Conservation (phyloP, 53 echinoderm and acorn worm genomes). For the Crossaster papposus region DNA sequence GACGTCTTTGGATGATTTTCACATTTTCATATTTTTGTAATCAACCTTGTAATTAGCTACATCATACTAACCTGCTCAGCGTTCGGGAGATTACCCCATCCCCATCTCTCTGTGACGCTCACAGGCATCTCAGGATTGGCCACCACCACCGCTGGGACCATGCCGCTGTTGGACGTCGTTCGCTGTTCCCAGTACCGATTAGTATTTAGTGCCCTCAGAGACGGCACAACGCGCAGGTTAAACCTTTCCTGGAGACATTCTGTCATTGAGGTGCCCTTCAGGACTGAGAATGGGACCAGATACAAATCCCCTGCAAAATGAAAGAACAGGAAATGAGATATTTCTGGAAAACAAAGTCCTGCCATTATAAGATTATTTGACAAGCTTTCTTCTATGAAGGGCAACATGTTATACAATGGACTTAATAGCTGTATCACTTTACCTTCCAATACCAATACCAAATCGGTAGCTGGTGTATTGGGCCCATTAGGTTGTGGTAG, state of each 20-base stretch:
- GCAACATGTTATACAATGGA: not conserved
- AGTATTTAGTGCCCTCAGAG: conserved; percentile 78
- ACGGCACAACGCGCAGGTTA: conserved; percentile 90
- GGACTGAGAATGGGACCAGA: conserved; percentile 90
- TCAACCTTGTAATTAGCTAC: not conserved
- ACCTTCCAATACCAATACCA: conserved; percentile 98
- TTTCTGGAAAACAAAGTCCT: not conserved
- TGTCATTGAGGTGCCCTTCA: conserved; percentile 82
- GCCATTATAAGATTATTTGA: too few species aligned
- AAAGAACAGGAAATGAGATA: not conserved
- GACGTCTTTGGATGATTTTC: not conserved
- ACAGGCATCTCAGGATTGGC: conserved; percentile 88
- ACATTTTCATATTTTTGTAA: not conserved
- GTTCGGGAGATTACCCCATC: conserved; percentile 86
- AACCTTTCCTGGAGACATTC: conserved; percentile 92
- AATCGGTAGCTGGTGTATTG: conserved; percentile 75
- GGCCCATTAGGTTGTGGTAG: conserved; percentile 77
- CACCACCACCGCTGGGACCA: conserved; percentile 86
- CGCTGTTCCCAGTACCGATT: conserved; percentile 87
- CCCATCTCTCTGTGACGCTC: conserved; percentile 88
- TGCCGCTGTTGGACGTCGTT: conserved; percentile 79
- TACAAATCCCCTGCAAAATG: conserved; percentile 82
- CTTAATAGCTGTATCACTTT: not conserved
- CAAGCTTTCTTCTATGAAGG: not conserved
- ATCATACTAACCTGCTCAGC: conserved; percentile 79